Base-by-base conservation (phyloP, 2,113 vertebrate genomes). In the Nematolebias whitei region DNA sequence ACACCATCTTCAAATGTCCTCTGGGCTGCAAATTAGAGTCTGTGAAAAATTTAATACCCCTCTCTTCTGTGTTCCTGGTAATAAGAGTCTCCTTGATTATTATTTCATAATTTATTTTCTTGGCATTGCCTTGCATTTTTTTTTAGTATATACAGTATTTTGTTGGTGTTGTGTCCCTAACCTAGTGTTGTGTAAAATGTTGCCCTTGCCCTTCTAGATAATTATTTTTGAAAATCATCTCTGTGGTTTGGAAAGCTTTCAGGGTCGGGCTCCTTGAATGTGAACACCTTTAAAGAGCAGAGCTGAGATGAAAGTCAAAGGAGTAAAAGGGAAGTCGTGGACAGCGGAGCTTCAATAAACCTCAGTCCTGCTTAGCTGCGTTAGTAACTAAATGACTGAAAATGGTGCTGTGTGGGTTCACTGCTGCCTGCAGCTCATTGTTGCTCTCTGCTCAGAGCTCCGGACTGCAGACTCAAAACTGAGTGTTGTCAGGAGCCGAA, bases 11-110 rank as follows among this genome's bases (percentile, higher is more conserved):
- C 69, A 56, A 78, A 55, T 69, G 70, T 83, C 78, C 85, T 80
- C 43, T 26, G 50, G 83, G 76, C 82, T 55, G 59, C 62, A 79
- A 79, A 86, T 89, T 84, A 67, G 57, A 68, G 26, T 68, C 75
- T 63, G 51, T 79, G 63, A 72, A 82, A 74, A 87, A 82, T 86
- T 84, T 85, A 84, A 79, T 77, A 78, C 84, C 56, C 50, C 68
- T 71, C 64, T 80, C 73, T 61, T 80, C 61, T 69, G 68, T 72
- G 59, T 80, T 78, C 43, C 76, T 76, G 59, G 52, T 77, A 75
- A 84, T 80, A 70, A 74, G 52, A 22, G 32, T 35, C 32, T 35
- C 32, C 63, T 77, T 74, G 51, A 79, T 77, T 61, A 82, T 69
- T 79, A 82, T 83, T 66, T 78, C 67, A 52, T 53, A 2, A 20